phyloP scores from a whole-genome alignment of 35 echinoderm and acorn worm species.

The Strongylocentrotus purpuratus region DNA sequence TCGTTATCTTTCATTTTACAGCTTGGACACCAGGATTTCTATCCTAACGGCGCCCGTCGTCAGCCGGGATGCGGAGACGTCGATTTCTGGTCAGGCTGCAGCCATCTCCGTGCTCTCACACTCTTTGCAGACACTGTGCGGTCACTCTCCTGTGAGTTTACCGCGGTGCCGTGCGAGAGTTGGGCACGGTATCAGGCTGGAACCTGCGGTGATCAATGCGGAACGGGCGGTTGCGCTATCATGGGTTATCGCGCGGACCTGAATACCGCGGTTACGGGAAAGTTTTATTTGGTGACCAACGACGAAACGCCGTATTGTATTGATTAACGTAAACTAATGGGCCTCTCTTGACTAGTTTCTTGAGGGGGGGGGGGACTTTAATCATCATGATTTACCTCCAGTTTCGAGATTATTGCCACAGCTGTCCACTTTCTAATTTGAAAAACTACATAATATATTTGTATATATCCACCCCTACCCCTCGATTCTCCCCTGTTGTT shows the following conservation, averaged over 20 bases:
- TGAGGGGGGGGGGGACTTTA: background rate
- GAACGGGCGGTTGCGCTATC: constrained; percentile 42
- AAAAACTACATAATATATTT: no score
- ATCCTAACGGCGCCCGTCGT: constrained; percentile 55
- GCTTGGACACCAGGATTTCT: constrained; percentile 71
- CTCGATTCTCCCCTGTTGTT: no score
- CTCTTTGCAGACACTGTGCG: constrained; percentile 54
- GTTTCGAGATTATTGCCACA: no score
- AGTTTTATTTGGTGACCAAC: constrained; percentile 22
- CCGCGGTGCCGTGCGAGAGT: constrained; percentile 53
- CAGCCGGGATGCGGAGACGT: constrained; percentile 53
- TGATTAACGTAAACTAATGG: background rate
- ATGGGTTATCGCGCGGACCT: constrained; percentile 9
- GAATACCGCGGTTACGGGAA: background rate
- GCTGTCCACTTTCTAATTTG: no score
- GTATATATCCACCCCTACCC: no score
- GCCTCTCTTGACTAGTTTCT: background rate
- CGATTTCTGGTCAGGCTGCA: constrained; percentile 46
- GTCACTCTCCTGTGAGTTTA: constrained; percentile 44
- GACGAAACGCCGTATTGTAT: background rate
- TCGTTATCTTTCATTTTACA: constrained; percentile 4
- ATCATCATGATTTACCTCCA: no score
- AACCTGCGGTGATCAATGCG: background rate
- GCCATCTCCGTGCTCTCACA: constrained; percentile 42
- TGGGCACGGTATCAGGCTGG: constrained; percentile 57